These are phyloP conservation scores for Phoenicopterus ruber DNA, from an alignment of 2,113 vertebrate species.

Conservation along the genomic window DNA sequence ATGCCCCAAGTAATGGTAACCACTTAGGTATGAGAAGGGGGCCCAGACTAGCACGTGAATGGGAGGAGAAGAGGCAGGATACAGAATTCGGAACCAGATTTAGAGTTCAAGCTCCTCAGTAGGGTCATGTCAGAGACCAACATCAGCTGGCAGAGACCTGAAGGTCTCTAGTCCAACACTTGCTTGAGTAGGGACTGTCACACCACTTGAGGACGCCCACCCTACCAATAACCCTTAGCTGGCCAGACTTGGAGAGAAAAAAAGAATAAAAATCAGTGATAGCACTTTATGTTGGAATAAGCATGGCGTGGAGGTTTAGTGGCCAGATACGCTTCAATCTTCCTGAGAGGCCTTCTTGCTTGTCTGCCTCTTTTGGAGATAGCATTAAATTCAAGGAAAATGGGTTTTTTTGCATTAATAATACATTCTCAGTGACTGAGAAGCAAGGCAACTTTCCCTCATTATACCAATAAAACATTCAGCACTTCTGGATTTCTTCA, in stretches of 20 bases:
- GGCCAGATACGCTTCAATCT: background rate
- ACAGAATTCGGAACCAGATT: background rate
- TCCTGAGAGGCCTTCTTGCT: background rate
- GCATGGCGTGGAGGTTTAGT: background rate
- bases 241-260: background rate
- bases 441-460: background rate
- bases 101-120: background rate
- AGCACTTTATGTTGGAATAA: background rate
- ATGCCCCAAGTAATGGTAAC: background rate
- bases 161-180: background rate
- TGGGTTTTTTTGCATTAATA: constrained; percentile 56
- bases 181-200: background rate
- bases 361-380: background rate
- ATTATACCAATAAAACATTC: constrained; percentile 18
- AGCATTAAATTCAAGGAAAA: background rate
- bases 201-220: background rate
- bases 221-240: background rate
- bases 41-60: background rate
- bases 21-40: background rate
- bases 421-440: constrained; percentile 17
- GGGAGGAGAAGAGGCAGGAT: background rate
- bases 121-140: background rate
- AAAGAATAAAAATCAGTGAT: background rate
- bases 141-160: background rate
- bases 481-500: background rate